Evolutionary conservation across 2,113 vertebrate species (phyloP).

Genomic region (Zingel zingel): DNA sequence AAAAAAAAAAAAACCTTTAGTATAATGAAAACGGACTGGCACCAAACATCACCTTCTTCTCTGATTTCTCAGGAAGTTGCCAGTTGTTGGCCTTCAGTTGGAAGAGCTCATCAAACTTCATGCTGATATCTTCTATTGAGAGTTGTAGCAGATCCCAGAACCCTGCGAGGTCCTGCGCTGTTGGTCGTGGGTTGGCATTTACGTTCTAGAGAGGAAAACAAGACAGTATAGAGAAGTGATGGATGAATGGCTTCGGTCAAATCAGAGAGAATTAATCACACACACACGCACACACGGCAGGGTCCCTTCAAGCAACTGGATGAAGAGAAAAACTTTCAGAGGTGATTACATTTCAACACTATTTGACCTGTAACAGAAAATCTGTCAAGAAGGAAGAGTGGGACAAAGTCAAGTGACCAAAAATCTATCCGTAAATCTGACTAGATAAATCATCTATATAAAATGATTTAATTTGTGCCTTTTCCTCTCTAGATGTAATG

Average conservation of each 20-base stretch:
- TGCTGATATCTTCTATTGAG: constrained; percentile 98
- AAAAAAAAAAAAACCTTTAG: neutral
- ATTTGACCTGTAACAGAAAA: neutral
- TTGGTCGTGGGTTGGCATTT: constrained; percentile 93
- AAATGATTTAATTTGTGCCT: neutral
- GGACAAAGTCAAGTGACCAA: neutral
- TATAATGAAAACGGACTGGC: neutral
- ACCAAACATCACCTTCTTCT: constrained; percentile 89
- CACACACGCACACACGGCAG: neutral
- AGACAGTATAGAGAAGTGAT: neutral
- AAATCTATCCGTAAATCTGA: neutral
- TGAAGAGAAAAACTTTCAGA: constrained; percentile 15
- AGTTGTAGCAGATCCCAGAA: constrained; percentile 99
- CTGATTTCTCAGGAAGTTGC: constrained; percentile 89
- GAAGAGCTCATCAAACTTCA: constrained; percentile 99
- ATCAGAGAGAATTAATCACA: constrained; percentile 9
- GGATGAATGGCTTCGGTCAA: constrained; percentile 18
- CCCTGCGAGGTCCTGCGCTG: constrained; percentile 97
- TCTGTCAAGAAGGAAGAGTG: neutral
- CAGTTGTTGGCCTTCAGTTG: constrained; percentile 97
- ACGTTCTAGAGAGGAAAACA: constrained; percentile 83
- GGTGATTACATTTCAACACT: constrained; percentile 9
- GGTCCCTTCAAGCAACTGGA: constrained; percentile 6
- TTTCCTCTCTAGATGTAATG: neutral
- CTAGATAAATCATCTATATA: neutral